Conservation (phyloP, 1,140 invertebrate species). For the Lutraria rhynchaena region DNA sequence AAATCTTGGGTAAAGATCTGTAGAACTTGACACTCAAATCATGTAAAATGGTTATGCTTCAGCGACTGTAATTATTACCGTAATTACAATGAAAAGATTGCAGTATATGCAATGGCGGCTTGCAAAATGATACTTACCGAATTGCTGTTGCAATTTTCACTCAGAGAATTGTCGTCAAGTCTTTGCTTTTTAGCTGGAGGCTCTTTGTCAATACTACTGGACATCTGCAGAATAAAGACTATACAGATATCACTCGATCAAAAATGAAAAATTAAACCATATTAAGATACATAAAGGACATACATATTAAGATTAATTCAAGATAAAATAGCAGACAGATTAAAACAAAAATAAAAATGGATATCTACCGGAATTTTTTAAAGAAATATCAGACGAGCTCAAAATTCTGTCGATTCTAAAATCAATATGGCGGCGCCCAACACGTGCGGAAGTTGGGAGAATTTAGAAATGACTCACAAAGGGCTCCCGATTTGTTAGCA, state of each 20-base stretch:
- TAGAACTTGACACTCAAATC: too few relatives aligned
- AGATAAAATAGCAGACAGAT: too few relatives aligned
- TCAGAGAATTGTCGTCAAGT: conserved; percentile 62
- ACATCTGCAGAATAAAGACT: conserved; percentile 72
- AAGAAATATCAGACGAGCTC: conserved; percentile 40
- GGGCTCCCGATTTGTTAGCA: background rate
- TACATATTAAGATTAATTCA: too few relatives aligned
- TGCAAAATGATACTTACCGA: conserved; percentile 54
- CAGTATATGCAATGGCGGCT: too few relatives aligned
- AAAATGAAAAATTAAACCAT: too few relatives aligned
- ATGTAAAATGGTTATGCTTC: too few relatives aligned
- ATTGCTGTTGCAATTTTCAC: conserved; percentile 64
- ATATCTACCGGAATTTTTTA: conserved; percentile 46
- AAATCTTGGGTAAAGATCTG: too few relatives aligned
- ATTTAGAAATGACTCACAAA: conserved; percentile 49
- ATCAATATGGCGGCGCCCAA: conserved; percentile 58
- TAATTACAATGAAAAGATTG: too few relatives aligned
- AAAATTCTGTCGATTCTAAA: conserved; percentile 37
- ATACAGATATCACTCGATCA: background rate
- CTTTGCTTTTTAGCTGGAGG: conserved; percentile 79
- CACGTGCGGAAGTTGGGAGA: conserved; percentile 62
- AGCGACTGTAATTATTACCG: too few relatives aligned
- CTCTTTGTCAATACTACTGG: conserved; percentile 77
- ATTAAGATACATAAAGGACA: too few relatives aligned
- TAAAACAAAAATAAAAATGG: background rate